phyloP scores from a whole-genome alignment of 2,113 vertebrate species.

The Scophthalmus maximus region DNA sequence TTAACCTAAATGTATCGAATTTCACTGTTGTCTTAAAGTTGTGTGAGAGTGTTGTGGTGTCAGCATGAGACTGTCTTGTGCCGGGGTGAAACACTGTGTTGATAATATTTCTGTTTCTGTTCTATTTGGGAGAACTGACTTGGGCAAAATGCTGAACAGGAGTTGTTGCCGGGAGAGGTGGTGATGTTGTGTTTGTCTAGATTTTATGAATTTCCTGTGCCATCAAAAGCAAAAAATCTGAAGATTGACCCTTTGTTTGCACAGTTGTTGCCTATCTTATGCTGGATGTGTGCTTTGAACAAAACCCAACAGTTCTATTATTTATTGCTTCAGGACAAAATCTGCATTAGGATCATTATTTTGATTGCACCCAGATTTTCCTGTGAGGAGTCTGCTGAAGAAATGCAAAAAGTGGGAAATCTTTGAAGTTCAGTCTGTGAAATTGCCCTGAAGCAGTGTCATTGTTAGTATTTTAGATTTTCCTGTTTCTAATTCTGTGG shows the following conservation, averaged over 20 bases:
- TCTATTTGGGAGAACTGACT: constrained; percentile 29
- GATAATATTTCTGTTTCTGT: constrained; percentile 44
- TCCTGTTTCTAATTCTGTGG: constrained; percentile 33
- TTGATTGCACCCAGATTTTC: background rate
- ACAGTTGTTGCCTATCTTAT: constrained; percentile 5
- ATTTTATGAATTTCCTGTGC: constrained; percentile 45
- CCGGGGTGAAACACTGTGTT: constrained; percentile 54
- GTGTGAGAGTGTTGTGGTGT: constrained; percentile 72
- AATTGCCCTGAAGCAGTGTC: background rate
- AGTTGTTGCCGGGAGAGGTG: constrained; percentile 1
- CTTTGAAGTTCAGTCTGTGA: constrained; percentile 26
- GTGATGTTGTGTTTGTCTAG: constrained; percentile 18
- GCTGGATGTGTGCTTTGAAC: constrained; percentile 18
- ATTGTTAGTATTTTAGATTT: constrained; percentile 22
- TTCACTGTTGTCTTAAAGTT: constrained; percentile 76
- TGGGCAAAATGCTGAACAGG: constrained; percentile 13
- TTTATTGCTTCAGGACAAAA: constrained; percentile 31
- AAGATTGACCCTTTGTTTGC: constrained; percentile 5
- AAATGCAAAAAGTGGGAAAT: background rate
- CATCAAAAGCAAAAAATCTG: constrained; percentile 36
- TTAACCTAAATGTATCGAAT: constrained; percentile 70
- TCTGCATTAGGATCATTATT: background rate
- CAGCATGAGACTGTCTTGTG: constrained; percentile 77
- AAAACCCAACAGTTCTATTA: constrained; percentile 1
- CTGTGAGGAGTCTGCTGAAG: background rate